Evolutionary conservation across 2,797 vertebrate species (phyloP).

Genomic region (Melanotaenia pygmaea): DNA sequence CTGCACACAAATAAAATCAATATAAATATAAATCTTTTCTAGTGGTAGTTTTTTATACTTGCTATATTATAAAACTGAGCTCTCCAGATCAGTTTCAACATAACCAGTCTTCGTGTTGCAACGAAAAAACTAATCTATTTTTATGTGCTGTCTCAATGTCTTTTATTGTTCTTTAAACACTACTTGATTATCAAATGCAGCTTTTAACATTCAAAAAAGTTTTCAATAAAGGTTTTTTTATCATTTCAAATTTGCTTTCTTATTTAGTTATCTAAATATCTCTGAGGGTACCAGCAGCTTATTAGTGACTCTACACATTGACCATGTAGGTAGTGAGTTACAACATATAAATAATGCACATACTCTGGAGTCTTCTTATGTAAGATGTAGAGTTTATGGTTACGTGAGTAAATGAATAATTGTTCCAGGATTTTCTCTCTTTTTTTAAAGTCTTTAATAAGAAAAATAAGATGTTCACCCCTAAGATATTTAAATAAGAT

Average conservation of each 20-base stretch:
- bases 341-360: too few relatives aligned
- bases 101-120: constrained; percentile 77
- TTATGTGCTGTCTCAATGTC: constrained; percentile 82
- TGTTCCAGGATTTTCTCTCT: neutral
- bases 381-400: too few relatives aligned
- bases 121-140: constrained; percentile 84
- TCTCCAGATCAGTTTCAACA: constrained; percentile 66
- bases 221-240: constrained; percentile 81
- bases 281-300: neutral
- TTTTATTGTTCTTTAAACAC: constrained; percentile 88
- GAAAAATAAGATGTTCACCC: too few relatives aligned
- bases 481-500: neutral
- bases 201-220: constrained; percentile 86
- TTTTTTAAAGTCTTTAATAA: too few relatives aligned
- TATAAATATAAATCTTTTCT: too few relatives aligned
- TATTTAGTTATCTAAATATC: neutral
- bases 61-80: constrained; percentile 71
- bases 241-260: constrained; percentile 26
- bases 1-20: too few relatives aligned
- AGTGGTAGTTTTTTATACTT: constrained; percentile 78
- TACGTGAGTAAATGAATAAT: too few relatives aligned
- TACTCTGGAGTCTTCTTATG: too few relatives aligned
- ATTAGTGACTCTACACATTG: too few relatives aligned
- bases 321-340: too few relatives aligned
- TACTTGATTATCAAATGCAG: constrained; percentile 86